A percentile compares a stretch with the other conserved stretches of the same genome.
phyloP scores from a whole-genome alignment of 2,797 vertebrate species.

The Ctenopoma kingsleyae region DNA sequence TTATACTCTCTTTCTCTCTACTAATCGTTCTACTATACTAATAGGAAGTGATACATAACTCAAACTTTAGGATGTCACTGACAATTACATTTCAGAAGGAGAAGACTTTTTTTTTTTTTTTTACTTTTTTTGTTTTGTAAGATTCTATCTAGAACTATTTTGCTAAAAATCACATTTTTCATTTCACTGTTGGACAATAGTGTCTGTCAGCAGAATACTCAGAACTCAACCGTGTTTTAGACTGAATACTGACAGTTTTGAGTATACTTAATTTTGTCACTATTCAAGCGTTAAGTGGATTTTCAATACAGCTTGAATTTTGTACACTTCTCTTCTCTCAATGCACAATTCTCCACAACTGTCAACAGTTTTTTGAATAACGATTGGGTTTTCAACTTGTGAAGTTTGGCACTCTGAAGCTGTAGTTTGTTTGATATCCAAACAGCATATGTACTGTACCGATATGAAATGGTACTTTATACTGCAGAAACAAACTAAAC shows the following conservation, averaged over 20 bases:
- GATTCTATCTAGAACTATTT: neutral
- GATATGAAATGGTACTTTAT: neutral
- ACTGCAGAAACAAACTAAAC: neutral
- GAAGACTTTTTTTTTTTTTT: neutral
- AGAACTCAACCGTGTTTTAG: constrained; percentile 15
- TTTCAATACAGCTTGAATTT: constrained; percentile 7
- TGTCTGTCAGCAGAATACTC: constrained; percentile 4
- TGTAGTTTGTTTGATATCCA: constrained; percentile 1
- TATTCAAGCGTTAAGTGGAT: constrained; percentile 26
- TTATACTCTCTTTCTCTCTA: neutral
- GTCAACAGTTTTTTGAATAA: neutral
- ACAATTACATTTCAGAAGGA: neutral
- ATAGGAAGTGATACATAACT: neutral
- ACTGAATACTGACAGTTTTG: neutral
- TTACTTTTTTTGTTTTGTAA: too few relatives aligned
- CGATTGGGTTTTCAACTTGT: constrained; percentile 1
- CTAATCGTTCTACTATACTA: neutral
- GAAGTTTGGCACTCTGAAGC: neutral
- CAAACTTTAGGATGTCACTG: neutral
- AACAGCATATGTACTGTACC: neutral
- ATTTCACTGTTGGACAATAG: constrained; percentile 24
- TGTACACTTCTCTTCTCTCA: constrained; percentile 13
- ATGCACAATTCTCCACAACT: constrained; percentile 9
- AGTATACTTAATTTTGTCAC: constrained; percentile 23
- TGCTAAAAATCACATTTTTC: neutral